Evolutionary conservation across 2,797 vertebrate species (phyloP).

Genomic region (Heliangelus exortis): DNA sequence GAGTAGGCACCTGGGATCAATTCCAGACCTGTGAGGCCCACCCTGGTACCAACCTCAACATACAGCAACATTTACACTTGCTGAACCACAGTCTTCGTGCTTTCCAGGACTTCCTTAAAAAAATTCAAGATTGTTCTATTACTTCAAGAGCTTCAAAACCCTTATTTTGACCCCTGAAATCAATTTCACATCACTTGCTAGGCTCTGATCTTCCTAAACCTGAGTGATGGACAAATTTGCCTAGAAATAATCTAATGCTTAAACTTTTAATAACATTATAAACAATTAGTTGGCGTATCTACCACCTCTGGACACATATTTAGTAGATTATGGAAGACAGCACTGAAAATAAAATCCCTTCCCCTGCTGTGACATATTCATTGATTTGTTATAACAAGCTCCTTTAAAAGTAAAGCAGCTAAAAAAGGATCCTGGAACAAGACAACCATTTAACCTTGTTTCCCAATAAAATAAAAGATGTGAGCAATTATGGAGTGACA

Average conservation of each 20-base stretch:
- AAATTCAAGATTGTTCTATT: background rate
- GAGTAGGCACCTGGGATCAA: accelerated
- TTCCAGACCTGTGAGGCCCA: accelerated
- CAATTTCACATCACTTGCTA: background rate
- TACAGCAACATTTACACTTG: accelerated
- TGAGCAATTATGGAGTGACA: background rate
- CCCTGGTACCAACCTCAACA: background rate
- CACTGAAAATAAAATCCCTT: background rate
- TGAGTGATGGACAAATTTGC: background rate
- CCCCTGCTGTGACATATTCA: background rate
- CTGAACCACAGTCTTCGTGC: background rate
- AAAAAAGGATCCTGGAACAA: background rate
- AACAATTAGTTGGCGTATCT: background rate
- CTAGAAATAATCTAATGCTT: background rate
- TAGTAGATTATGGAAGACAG: background rate
- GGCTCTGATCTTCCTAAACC: background rate
- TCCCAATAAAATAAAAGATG: background rate
- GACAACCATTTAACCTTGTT: background rate
- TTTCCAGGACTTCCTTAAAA: background rate
- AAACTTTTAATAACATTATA: background rate
- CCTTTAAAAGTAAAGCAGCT: background rate
- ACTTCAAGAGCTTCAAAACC: background rate
- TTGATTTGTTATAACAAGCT: background rate
- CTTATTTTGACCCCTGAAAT: background rate
- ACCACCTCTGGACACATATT: background rate